Base-by-base conservation (phyloP, 2,888 invertebrate genomes). In the Aphidoletes aphidimyza region DNA sequence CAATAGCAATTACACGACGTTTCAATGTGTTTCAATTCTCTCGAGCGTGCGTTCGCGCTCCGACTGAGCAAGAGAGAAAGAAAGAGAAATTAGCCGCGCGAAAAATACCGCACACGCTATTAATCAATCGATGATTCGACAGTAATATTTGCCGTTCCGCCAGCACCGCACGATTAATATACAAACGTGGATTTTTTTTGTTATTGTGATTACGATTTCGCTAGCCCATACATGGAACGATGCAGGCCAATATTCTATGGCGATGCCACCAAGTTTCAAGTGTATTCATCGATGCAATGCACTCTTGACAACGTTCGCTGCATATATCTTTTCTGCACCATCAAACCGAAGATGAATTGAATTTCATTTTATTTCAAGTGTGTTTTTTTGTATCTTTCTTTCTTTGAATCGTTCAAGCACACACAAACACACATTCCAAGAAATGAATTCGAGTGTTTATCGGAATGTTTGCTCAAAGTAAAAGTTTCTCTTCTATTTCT, bases 61-160 rank as follows among this genome's bases (percentile, higher is more conserved):
- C 54, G 54, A n/a, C 30, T 69, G 30, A 30, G 69, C 11, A 30
- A 34, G n/a, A n/a, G n/a, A n/a, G n/a, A n/a, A n/a, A n/a, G n/a
- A n/a, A n/a, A n/a, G n/a, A n/a, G n/a, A n/a, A n/a, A n/a, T n/a
- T n/a, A n/a, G n/a, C 69, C 30, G 0, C 0, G 5, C 26, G 69
- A 9, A 14, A 69, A 30, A 30, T 14, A 69, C 69, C 69, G 69
- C 69, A 69, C 34, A 69, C 69, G 69, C 69, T 69, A 69, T 69
- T 69, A 30, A 69, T 69, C 34, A 69, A 69, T 69, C 69, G 69
- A 26, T 69, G 69, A 69, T 69, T 69, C 69, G 34, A 69, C 34
- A 54, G n/a, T 54, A 54, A 54, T 54, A 54, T 54, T 54, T 14
- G 42, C n/a, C n/a, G n/a, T n/a, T 42, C 14, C 42, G 42, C 22